Evolutionary conservation across 1,140 invertebrate species (phyloP).

Genomic region (Drosophila sucinea): DNA sequence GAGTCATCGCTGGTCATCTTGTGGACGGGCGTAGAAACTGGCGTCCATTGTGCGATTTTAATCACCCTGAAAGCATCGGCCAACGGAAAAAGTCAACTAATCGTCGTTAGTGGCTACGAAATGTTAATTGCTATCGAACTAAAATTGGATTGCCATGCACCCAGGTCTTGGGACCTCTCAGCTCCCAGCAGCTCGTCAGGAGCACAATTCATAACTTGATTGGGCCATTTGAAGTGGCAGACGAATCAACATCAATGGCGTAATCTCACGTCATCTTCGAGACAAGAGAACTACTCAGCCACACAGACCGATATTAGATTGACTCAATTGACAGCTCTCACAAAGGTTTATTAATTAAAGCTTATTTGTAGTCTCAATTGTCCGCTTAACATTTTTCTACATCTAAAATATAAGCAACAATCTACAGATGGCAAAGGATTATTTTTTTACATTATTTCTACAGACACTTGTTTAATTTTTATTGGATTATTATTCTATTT

Average conservation of each 20-base stretch:
- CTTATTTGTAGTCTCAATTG: no score
- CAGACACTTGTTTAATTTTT: not conserved
- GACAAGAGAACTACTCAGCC: no score
- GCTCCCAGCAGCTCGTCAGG: not conserved
- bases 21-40: constrained; percentile 1
- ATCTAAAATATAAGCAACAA: no score
- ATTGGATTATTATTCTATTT: no score
- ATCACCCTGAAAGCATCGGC: constrained; percentile 15
- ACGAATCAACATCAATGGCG: not conserved
- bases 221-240: not conserved
- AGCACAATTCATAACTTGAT: not conserved
- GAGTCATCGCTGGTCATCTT: constrained; percentile 24
- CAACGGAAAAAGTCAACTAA: constrained; percentile 17
- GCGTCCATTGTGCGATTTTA: constrained; percentile 30
- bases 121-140: constrained; percentile 12
- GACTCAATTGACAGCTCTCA: no score
- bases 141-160: constrained; percentile 11
- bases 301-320: no score
- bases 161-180: no score
- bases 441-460: no score
- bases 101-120: constrained; percentile 9
- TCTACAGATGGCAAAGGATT: no score
- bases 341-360: no score
- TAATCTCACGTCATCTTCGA: no score
- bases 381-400: no score